Base-by-base conservation (phyloP, 1,140 invertebrate genomes). In the Drosophila rhopaloa region DNA sequence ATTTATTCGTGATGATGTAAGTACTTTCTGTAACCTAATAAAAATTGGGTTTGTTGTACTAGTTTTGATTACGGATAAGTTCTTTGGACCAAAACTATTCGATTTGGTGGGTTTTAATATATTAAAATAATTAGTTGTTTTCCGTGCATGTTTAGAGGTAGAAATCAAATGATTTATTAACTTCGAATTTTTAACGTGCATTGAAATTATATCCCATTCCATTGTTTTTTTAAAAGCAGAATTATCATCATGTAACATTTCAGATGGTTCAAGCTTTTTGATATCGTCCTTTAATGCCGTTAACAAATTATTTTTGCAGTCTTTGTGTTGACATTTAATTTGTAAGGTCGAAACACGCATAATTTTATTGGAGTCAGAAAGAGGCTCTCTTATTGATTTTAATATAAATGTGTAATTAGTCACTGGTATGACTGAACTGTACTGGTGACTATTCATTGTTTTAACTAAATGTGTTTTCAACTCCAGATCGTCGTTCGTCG, bases 181-280 rank as follows among this genome's bases (percentile, higher is more conserved):
- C 8, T 51, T 54, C 8, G 29, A 35, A 14, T 19, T 58, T n/a
- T 11, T 16, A 8, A 29, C 4, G n/a, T n/a, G 5, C 9, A 27
- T 5, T 41, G 24, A 43, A 11, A 8, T 11, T 11, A 5, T 14
- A 11, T 44, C 40, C 40, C 10, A 32, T 19, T 37, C 29, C 29
- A 37, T 13, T 14, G 24, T 27, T 35, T 27, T 53, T 53, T 35
- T 43, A 19, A 19, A 29, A 14, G 43, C 2, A 50, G 29, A 35
- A 19, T 27, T 10, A 29, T 47, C 24, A 40, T 48, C 7, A 7
- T 43, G 35, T 8, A 44, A 13, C n/a, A 19, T 51, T 44, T 66
- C 37, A 19, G 61, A 68, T 5, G 65, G 65, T 19, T 68, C 47
- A 13, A 68, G 11, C 14, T 50, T 37, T 27, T 43, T 50, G 2